Evolutionary conservation across 2,888 invertebrate species (phyloP), one percentile per base, ranked within the genome.

Genomic region (Lasioglossum morio): DNA sequence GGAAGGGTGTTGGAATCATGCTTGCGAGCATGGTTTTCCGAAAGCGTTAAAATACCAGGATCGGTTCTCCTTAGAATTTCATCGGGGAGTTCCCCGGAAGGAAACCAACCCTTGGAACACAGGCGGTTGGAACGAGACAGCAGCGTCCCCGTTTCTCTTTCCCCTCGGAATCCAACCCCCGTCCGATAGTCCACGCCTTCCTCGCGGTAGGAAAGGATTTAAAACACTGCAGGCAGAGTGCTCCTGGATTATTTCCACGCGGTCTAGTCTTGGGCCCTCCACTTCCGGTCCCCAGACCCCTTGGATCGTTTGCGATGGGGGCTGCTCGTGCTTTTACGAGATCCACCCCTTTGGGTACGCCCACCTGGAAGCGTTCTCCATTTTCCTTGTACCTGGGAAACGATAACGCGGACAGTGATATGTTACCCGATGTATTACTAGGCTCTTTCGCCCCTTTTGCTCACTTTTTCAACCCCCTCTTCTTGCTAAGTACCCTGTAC

Each of bases 231-330:
- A 43, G 87, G 74, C 76, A 84, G 85, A 90, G 90, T 90, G 81
- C 84, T 87, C 84, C 60, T 30, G 77, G 81, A 86, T 89, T 92
- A 92, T 91, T 92, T 92, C 82, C 79, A 77, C 81, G 72, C 77
- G 69, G 82, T 27, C 16, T 53, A 23, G 23, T 37, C 23, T 66
- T 19, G 16, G 30, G 34, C 34, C 66, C 66, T 66, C 30, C 7
- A 7, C 69, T 46, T 73, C 72, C 40, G 80, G 66, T 27, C 30
- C 14, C 60, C 8, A 37, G 81, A 40, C 72, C 70, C 66, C 34
- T 69, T 60, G 19, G 63, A 57, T 90, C 88, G 88, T 81, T 78
- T 66, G 80, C 78, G 74, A 72, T 48, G 69, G 66, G 63, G 57
- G 43, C 14, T 37, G 82, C 37, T 43, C 37, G 57, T 80, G 87